Conservation (phyloP, 2,113 vertebrate genomes). For the Ochotona princeps region DNA sequence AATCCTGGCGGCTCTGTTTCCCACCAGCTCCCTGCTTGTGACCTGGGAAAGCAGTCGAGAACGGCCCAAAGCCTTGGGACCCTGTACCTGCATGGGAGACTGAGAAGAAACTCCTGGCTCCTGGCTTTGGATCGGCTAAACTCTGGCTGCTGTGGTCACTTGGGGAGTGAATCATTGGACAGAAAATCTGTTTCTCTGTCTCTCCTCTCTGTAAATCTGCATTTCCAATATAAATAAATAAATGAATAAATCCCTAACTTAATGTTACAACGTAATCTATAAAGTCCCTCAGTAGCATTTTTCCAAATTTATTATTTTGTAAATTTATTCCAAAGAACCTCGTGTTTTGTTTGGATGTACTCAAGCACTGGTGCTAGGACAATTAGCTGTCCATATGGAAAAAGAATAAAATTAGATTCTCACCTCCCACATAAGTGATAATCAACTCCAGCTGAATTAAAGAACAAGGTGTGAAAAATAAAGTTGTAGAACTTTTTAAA, state of each 20-base stretch:
- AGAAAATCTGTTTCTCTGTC: too few relatives aligned
- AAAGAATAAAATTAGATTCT: slow-evolving; percentile 74
- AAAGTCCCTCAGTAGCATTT: background rate
- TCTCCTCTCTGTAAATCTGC: too few relatives aligned
- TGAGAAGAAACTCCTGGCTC: too few relatives aligned
- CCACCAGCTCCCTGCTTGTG: too few relatives aligned
- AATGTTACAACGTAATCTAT: background rate
- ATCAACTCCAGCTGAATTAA: slow-evolving; percentile 39
- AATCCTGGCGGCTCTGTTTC: too few relatives aligned
- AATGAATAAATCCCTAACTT: background rate
- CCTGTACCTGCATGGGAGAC: too few relatives aligned
- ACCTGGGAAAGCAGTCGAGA: too few relatives aligned
- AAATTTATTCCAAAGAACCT: slow-evolving; percentile 37
- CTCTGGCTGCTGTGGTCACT: too few relatives aligned
- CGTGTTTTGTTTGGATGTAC: slow-evolving; percentile 49
- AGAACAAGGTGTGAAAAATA: slow-evolving; percentile 25
- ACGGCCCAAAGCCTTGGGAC: too few relatives aligned
- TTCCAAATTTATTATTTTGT: background rate
- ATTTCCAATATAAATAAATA: too few relatives aligned
- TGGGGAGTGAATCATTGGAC: too few relatives aligned
- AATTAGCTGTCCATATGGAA: slow-evolving; percentile 72
- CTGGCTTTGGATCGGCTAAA: too few relatives aligned
- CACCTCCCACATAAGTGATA: slow-evolving; percentile 66
- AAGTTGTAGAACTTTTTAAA: slow-evolving; percentile 52
- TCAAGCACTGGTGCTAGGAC: slow-evolving; percentile 29